phyloP scores from a whole-genome alignment of 2,797 vertebrate genomes.

The Mycteria americana region DNA sequence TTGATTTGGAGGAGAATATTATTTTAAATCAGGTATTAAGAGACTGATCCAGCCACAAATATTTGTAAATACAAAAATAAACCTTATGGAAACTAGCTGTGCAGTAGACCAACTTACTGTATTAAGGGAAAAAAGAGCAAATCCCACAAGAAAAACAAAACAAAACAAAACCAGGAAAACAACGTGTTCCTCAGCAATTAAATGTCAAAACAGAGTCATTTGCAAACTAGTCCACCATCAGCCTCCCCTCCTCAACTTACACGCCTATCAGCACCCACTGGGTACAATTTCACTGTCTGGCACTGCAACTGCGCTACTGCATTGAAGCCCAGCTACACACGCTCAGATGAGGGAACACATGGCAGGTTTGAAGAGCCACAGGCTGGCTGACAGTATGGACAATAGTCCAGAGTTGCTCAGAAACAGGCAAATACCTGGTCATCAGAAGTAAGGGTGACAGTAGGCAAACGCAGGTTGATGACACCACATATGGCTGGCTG shows the following conservation, averaged over 20 bases:
- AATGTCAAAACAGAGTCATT: neutral
- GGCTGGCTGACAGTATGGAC: neutral
- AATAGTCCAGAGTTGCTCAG: neutral
- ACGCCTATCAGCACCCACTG: fast-evolving
- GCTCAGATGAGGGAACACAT: fast-evolving
- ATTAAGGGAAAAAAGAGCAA: neutral
- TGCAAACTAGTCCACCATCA: neutral
- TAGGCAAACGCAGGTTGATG: neutral
- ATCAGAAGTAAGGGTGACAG: neutral
- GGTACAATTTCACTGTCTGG: neutral
- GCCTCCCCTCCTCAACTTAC: neutral
- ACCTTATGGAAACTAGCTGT: neutral
- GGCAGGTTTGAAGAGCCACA: neutral
- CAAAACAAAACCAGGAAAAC: neutral
- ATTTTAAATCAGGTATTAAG: neutral
- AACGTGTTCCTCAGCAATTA: neutral
- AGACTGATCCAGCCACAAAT: neutral
- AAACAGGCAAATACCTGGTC: neutral
- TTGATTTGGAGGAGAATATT: neutral
- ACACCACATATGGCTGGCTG: fast-evolving
- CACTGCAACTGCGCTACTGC: fast-evolving
- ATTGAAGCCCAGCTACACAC: neutral
- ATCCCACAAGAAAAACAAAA: neutral
- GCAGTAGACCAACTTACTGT: neutral
- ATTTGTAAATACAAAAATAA: neutral